Evolutionary conservation across 92 coral and sea anemone genomes (phyloP).

Genomic region (Heteractis magnifica): DNA sequence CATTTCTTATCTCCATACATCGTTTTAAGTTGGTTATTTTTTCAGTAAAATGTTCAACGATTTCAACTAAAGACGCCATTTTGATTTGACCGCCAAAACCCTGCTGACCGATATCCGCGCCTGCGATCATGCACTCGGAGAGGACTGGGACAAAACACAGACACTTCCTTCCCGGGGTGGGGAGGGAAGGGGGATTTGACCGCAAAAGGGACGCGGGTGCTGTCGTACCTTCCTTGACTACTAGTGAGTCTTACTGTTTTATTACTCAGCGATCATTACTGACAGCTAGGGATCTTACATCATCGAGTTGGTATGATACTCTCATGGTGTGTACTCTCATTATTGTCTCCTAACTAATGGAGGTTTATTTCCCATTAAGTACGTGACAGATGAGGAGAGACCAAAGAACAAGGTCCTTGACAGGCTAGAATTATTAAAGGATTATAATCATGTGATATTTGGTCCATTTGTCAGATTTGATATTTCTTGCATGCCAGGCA

Average conservation of each 20-base stretch:
- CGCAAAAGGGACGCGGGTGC: too few species aligned
- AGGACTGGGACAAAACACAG: too few species aligned
- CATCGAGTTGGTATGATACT: neutral
- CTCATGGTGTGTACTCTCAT: too few species aligned
- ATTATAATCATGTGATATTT: neutral
- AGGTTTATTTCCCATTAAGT: too few species aligned
- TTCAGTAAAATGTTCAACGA: conserved; percentile 56
- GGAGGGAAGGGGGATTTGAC: too few species aligned
- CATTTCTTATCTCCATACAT: conserved; percentile 80
- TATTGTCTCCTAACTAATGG: too few species aligned
- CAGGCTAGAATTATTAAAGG: neutral
- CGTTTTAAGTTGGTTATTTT: conserved; percentile 72
- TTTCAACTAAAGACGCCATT: conserved; percentile 38
- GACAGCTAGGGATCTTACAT: neutral
- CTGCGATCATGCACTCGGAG: neutral
- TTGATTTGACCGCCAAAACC: conserved; percentile 49
- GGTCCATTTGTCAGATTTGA: neutral
- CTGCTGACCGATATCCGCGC: conserved; percentile 1
- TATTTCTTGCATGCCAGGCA: neutral
- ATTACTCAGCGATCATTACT: neutral
- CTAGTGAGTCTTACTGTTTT: neutral
- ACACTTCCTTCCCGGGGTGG: too few species aligned
- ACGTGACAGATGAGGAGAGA: neutral
- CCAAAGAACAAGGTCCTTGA: neutral
- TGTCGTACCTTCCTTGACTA: too few species aligned